Conservation (phyloP, 2,888 invertebrate species). For the Drosophila neotestacea region DNA sequence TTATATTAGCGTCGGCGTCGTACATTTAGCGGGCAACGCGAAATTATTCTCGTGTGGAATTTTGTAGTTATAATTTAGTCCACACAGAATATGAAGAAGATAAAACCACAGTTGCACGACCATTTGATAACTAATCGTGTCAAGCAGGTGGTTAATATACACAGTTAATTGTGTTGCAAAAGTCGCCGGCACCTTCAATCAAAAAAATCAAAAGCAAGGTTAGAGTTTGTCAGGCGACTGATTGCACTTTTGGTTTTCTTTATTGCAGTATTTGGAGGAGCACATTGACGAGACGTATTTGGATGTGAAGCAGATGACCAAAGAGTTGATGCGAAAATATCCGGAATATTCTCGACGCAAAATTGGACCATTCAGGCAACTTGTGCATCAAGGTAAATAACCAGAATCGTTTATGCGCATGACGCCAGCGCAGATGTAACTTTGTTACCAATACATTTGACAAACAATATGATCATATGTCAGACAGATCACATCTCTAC, state of each 20-base stretch:
- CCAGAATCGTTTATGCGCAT: conserved; percentile 36
- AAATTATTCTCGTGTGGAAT: conserved; percentile 46
- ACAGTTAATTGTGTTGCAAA: not conserved
- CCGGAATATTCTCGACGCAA: conserved; percentile 93
- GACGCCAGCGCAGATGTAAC: conserved; percentile 17
- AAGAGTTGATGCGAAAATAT: conserved; percentile 90
- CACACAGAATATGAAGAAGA: conserved; percentile 78
- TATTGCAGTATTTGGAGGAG: conserved; percentile 88
- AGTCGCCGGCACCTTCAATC: conserved; percentile 50
- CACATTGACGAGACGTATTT: conserved; percentile 92
- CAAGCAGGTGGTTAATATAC: conserved; percentile 85
- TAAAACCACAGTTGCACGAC: conserved; percentile 85
- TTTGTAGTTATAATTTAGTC: conserved; percentile 27
- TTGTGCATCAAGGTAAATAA: conserved; percentile 89
- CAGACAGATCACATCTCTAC: not conserved
- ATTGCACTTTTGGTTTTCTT: conserved; percentile 18
- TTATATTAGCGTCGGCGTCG: conserved; percentile 59
- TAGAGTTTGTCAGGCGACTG: conserved; percentile 42
- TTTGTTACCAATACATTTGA: not conserved
- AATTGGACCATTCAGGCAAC: conserved; percentile 90
- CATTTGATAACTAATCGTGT: conserved; percentile 88
- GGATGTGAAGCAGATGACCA: conserved; percentile 94
- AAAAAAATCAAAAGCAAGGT: conserved; percentile 60
- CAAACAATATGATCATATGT: not conserved
- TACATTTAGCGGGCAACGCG: conserved; percentile 51